Conservation (phyloP, 1,140 invertebrate species). For the Caenorhabditis remanei region DNA sequence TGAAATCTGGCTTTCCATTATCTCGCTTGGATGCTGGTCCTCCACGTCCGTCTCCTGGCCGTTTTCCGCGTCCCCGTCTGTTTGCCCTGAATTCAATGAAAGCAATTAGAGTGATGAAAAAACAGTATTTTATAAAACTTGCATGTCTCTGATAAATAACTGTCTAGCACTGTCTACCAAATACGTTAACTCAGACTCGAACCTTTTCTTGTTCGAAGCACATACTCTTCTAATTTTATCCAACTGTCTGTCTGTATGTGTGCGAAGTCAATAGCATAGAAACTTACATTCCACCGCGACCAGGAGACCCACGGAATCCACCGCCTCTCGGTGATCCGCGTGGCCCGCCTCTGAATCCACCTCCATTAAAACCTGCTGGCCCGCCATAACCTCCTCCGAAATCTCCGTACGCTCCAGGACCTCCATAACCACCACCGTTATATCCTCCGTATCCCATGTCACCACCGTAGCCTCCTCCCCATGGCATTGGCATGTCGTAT, state of each 20-base stretch:
- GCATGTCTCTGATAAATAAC: too few species aligned
- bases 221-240: too few species aligned
- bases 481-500: conserved; percentile 56
- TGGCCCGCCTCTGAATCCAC: conserved; percentile 60
- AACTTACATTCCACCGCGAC: conserved; percentile 58
- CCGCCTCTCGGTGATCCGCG: conserved; percentile 49
- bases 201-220: too few species aligned
- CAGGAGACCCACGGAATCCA: conserved; percentile 30
- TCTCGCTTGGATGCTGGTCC: conserved; percentile 77
- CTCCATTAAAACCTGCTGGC: conserved; percentile 24
- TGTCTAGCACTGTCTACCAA: too few species aligned
- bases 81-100: conserved; percentile 6
- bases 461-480: conserved; percentile 32
- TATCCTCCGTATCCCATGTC: conserved; percentile 61
- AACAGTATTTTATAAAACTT: neutral
- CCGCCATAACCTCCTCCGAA: conserved; percentile 57
- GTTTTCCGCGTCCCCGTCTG: conserved; percentile 64
- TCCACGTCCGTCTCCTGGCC: conserved; percentile 65
- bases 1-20: conserved; percentile 63
- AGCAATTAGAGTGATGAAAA: neutral
- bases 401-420: conserved; percentile 42
- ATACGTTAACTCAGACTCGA: too few species aligned
- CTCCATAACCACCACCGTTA: conserved; percentile 58
- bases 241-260: too few species aligned
- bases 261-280: too few species aligned